Conservation (phyloP, 92 coral and sea anemone species). For the Scolanthus callimorphus region DNA sequence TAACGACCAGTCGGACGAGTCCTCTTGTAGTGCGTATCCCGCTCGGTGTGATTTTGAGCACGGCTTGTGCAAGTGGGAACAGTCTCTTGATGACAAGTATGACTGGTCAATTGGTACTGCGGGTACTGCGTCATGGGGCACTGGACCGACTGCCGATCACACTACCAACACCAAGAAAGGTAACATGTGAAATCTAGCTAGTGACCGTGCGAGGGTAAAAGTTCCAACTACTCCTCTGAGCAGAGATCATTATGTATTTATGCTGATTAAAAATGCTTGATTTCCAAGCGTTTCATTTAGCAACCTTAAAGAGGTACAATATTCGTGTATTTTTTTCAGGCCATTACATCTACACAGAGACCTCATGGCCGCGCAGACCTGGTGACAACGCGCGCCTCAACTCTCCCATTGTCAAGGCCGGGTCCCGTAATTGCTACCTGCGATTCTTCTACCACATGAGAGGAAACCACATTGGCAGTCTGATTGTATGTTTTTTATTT, state of each 20-base stretch:
- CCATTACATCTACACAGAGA: slow-evolving; percentile 88
- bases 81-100: slow-evolving; percentile 82
- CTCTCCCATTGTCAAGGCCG: slow-evolving; percentile 76
- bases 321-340: too few species aligned
- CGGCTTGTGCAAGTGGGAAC: slow-evolving; percentile 80
- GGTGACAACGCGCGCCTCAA: slow-evolving; percentile 90
- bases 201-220: too few species aligned
- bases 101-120: slow-evolving; percentile 85
- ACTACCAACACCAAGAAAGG: slow-evolving; percentile 74
- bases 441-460: slow-evolving; percentile 98
- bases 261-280: too few species aligned
- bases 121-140: slow-evolving; percentile 73
- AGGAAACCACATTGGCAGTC: slow-evolving; percentile 81
- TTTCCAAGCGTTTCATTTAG: too few species aligned
- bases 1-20: slow-evolving; percentile 89
- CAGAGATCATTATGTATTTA: too few species aligned
- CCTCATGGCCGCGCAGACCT: slow-evolving; percentile 90
- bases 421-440: slow-evolving; percentile 63
- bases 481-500: slow-evolving; percentile 47
- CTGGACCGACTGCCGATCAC: slow-evolving; percentile 89
- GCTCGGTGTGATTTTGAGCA: slow-evolving; percentile 91
- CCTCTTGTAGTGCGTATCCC: slow-evolving; percentile 69
- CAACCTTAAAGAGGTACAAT: too few species aligned
- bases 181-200: too few species aligned
- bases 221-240: too few species aligned